phyloP scores from a whole-genome alignment of 2,888 invertebrate species.

The Scelioninae gen. 1 region DNA sequence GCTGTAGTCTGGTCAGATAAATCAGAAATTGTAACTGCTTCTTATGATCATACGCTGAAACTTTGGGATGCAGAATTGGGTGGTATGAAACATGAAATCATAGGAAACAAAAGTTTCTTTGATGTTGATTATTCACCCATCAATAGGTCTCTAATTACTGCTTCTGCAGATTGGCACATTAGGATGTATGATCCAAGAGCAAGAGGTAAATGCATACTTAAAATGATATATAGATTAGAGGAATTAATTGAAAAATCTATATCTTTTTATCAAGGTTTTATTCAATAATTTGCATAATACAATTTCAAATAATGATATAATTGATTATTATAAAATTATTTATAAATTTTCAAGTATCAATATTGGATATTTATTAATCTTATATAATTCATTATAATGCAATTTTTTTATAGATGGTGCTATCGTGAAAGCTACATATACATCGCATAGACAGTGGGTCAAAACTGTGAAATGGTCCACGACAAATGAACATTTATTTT shows the following conservation, averaged over 20 bases:
- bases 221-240: no score
- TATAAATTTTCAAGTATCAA: no score
- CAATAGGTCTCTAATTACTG: conserved; percentile 90
- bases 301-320: no score
- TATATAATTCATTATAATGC: no score
- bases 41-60: conserved; percentile 98
- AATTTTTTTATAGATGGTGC: conserved; percentile 90
- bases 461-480: conserved; percentile 95
- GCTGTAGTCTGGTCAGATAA: conserved; percentile 93
- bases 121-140: conserved; percentile 92
- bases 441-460: conserved; percentile 96
- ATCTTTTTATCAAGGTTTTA: no score
- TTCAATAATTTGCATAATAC: no score
- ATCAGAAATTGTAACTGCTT: conserved; percentile 91
- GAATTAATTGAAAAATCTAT: no score
- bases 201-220: conserved; percentile 89
- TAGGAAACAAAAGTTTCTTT: conserved; percentile 95
- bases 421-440: conserved; percentile 94
- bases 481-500: conserved; percentile 92
- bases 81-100: conserved; percentile 91
- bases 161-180: conserved; percentile 95
- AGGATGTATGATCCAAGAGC: conserved; percentile 96
- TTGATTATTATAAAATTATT: no score
- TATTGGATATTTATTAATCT: no score
- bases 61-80: conserved; percentile 96